Evolutionary conservation across 2,888 invertebrate species (phyloP), one percentile per base, ranked within the genome.

Genomic region (Lutraria lutraria): DNA sequence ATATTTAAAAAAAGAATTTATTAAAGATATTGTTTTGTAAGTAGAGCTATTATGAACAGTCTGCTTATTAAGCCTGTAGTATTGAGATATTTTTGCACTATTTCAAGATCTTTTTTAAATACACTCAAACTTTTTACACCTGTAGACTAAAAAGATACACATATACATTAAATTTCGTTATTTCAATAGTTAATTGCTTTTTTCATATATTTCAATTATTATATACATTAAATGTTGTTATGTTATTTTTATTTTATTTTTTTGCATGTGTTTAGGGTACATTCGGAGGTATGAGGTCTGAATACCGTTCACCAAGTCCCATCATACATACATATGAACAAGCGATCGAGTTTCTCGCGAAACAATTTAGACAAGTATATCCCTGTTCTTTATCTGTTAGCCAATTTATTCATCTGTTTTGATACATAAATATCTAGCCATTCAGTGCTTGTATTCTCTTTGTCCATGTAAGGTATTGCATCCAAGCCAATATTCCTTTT

Each of bases 301-400:
- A 31, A 19, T 80, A 43, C 19, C 88, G 85, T 4, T 81, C 90
- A 60, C 89, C 92, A 53, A 85, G 90, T 81, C 92, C 90, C n/a
- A 85, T 91, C 25, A 92, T 92, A 80, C 87, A 76, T 25, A 81
- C 92, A 60, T 89, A 91, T 84, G 85, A 91, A 72, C 88, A 92
- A 81, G 92, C 92, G 63, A 83, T 92, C 56, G 90, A 83, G 53
- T 92, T 92, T 91, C 92, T 92, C 43, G 68, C 72, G 25, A 83
- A 89, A 72, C 87, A 89, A 79, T 88, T 88, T 29, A 81, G 86
- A 82, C 87, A 90, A 91, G 91, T 92, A 92, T 90, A 85, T 76
- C 63, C 21, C 25, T 25, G 63, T 68, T 25, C 25, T 68, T 68
- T 68, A 68, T 68, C 25, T 68, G 16, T 76, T 76, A 76, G 25